Evolutionary conservation across 2,113 vertebrate genomes (phyloP).

Genomic region (Lethenteron reissneri): DNA sequence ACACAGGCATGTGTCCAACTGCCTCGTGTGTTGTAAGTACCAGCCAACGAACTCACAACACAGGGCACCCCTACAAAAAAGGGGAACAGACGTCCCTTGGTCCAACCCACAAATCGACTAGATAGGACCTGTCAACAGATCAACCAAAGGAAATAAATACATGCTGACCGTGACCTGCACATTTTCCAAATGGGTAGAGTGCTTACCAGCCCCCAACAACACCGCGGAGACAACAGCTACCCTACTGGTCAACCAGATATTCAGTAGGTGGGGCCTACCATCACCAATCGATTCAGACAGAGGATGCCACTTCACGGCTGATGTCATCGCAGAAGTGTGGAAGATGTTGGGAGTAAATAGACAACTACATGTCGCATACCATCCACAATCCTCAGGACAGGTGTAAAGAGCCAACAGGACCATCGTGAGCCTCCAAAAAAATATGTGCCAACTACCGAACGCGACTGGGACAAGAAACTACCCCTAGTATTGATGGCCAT

Average conservation of each 20-base stretch:
- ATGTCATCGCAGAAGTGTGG: slow-evolving; percentile 9
- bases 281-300: slow-evolving; percentile 1
- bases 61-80: slow-evolving; percentile 7
- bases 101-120: slow-evolving; percentile 5
- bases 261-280: not conserved
- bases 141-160: slow-evolving; percentile 7
- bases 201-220: no score
- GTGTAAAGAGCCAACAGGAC: not conserved
- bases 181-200: no score
- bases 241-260: no score
- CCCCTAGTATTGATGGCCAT: slow-evolving; percentile 10
- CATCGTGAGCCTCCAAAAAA: slow-evolving; percentile 10
- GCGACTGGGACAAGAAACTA: slow-evolving; percentile 10
- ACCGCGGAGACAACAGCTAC: no score
- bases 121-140: slow-evolving; percentile 6
- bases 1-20: not conserved
- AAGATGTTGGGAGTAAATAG: not conserved
- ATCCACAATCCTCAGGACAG: not conserved
- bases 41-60: slow-evolving; percentile 8
- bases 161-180: no score
- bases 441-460: slow-evolving; percentile 5
- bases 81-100: slow-evolving; percentile 1
- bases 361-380: no score
- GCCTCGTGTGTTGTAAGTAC: slow-evolving; percentile 10
- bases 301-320: slow-evolving; percentile 8